Percentiles rank a stretch among this genome's conserved stretches.
phyloP scores from a whole-genome alignment of 2,797 vertebrate species.

The Eulemur albifrons region DNA sequence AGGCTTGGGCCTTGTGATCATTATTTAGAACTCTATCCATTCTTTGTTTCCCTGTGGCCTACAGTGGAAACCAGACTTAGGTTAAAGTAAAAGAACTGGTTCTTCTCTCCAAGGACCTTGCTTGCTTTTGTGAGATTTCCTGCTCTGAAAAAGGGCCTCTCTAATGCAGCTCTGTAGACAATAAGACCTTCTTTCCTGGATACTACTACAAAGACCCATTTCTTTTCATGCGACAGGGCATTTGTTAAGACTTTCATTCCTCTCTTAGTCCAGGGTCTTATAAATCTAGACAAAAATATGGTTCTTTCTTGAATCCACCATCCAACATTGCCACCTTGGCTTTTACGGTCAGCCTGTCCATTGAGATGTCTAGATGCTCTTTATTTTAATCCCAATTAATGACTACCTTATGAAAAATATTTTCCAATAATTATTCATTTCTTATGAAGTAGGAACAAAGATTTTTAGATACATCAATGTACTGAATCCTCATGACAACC shows the following conservation, averaged over 20 bases:
- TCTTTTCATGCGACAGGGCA: neutral
- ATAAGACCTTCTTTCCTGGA: neutral
- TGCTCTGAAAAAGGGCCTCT: neutral
- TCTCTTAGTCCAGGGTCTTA: neutral
- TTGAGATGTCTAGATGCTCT: neutral
- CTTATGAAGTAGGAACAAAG: neutral
- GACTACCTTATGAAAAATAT: neutral
- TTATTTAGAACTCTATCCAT: neutral
- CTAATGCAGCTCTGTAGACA: neutral
- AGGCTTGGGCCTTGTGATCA: neutral
- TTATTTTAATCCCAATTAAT: constrained; percentile 30
- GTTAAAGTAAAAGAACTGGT: neutral
- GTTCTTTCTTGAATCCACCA: neutral
- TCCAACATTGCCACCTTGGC: neutral
- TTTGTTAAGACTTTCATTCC: neutral
- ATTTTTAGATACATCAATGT: neutral
- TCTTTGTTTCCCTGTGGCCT: neutral
- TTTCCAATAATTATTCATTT: neutral
- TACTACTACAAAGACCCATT: neutral
- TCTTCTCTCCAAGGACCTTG: neutral
- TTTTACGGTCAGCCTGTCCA: neutral
- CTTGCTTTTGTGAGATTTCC: neutral
- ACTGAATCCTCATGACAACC: neutral
- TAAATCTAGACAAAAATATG: neutral
- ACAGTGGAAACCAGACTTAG: neutral